Percentiles rank a stretch among this genome's conserved stretches.
phyloP scores from a whole-genome alignment of 1,140 invertebrate species.

The Neodiprion virginianus region DNA sequence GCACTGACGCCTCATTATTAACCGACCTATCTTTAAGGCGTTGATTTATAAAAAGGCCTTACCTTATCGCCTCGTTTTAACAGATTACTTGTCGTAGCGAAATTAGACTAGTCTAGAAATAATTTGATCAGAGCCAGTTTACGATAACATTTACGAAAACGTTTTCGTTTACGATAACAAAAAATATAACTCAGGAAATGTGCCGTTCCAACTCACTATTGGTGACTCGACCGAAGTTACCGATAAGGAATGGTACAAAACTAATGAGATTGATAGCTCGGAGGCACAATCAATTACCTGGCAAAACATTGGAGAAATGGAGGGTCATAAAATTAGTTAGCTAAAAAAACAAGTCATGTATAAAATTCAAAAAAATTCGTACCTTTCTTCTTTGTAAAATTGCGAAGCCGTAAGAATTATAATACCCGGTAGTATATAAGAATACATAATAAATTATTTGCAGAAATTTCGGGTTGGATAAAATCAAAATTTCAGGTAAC shows the following conservation, averaged over 20 bases:
- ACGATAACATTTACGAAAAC: no score
- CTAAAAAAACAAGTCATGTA: not conserved
- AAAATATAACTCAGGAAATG: conserved; percentile 9
- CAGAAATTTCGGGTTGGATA: conserved; percentile 14
- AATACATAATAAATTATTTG: not conserved
- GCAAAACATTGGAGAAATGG: conserved; percentile 15
- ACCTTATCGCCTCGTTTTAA: no score
- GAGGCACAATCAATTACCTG: not conserved
- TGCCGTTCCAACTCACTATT: not conserved
- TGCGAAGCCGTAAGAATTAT: no score
- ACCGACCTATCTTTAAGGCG: no score
- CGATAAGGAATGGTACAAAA: conserved; percentile 11
- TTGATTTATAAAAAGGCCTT: no score
- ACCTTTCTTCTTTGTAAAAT: no score
- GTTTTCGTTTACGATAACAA: no score
- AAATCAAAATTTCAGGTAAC: conserved; percentile 12
- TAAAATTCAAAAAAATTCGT: not conserved
- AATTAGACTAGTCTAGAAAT: no score
- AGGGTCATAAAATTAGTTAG: conserved; percentile 15
- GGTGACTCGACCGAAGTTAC: not conserved
- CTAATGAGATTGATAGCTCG: not conserved
- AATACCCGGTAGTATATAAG: not conserved
- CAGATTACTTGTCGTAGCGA: no score
- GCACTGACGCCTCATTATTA: no score
- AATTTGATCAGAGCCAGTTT: no score